Percentiles rank a stretch among this genome's conserved stretches.
Conservation (phyloP, 2,113 vertebrate genomes). For the Phycodurus eques region DNA sequence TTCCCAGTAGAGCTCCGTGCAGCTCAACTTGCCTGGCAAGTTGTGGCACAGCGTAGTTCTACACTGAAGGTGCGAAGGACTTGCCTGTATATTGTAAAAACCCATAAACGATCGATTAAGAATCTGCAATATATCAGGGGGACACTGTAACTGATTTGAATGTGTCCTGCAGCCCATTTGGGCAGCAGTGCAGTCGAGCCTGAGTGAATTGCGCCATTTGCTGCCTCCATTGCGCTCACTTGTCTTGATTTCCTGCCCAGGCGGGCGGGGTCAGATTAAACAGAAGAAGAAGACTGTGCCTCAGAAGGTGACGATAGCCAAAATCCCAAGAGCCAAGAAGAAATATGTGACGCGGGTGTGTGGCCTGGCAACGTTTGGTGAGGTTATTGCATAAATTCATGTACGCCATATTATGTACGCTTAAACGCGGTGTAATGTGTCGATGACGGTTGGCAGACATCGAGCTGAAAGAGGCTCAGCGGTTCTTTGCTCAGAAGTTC, state of each 20-base stretch:
- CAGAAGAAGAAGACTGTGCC: conserved; percentile 99
- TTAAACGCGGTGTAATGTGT: neutral
- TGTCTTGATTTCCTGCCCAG: conserved; percentile 51
- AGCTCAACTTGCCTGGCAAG: too few species aligned
- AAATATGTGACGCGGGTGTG: conserved; percentile 98
- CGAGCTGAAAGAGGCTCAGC: conserved; percentile 98
- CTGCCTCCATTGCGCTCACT: neutral
- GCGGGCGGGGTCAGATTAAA: conserved; percentile 97
- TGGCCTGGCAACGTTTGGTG: conserved; percentile 93
- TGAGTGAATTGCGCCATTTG: neutral
- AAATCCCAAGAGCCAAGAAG: conserved; percentile 98
- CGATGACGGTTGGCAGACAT: conserved; percentile 78
- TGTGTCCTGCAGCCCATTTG: too few species aligned
- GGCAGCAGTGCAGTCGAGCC: neutral
- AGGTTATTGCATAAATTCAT: conserved; percentile 37
- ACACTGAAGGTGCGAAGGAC: too few species aligned
- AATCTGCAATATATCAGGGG: too few species aligned
- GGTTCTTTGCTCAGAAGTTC: conserved; percentile 99
- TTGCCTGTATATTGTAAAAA: too few species aligned
- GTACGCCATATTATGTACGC: rapidly evolving
- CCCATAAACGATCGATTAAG: too few species aligned
- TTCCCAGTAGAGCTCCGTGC: too few species aligned
- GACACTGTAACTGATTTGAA: too few species aligned
- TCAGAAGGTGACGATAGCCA: conserved; percentile 97
- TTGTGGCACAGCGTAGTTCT: too few species aligned